Conservation (phyloP, 2,797 vertebrate species). For the Sparidentex hasta region DNA sequence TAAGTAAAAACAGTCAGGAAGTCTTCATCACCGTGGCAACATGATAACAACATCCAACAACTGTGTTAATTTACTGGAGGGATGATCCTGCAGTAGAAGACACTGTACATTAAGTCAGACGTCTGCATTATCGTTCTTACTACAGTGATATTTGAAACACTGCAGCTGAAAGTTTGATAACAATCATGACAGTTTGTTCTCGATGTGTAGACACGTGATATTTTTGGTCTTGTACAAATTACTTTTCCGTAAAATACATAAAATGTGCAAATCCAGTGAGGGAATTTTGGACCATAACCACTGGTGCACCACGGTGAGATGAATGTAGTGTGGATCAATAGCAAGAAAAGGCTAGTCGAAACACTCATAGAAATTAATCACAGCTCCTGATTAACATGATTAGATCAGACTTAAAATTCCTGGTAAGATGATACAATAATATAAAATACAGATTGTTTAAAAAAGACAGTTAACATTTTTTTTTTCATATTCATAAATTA, state of each 20-base stretch:
- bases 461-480: slow-evolving; percentile 20
- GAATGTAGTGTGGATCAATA: slow-evolving; percentile 20
- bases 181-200: neutral
- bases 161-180: slow-evolving; percentile 5
- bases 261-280: slow-evolving; percentile 34
- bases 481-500: slow-evolving; percentile 57
- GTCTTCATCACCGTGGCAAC: neutral
- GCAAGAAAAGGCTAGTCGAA: neutral
- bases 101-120: neutral
- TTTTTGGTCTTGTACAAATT: slow-evolving; percentile 49
- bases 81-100: neutral
- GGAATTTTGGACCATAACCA: slow-evolving; percentile 4
- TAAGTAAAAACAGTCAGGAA: neutral
- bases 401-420: slow-evolving; percentile 17
- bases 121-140: neutral
- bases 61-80: no score
- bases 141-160: slow-evolving; percentile 15
- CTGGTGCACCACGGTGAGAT: slow-evolving; percentile 8
- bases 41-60: neutral
- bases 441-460: slow-evolving; percentile 20
- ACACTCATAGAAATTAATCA: slow-evolving; percentile 13
- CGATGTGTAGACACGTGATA: neutral
- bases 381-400: slow-evolving; percentile 29
- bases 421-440: slow-evolving; percentile 8
- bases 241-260: slow-evolving; percentile 17